Conservation (phyloP, 1,140 invertebrate genomes). For the Sycophila sp. region DNA sequence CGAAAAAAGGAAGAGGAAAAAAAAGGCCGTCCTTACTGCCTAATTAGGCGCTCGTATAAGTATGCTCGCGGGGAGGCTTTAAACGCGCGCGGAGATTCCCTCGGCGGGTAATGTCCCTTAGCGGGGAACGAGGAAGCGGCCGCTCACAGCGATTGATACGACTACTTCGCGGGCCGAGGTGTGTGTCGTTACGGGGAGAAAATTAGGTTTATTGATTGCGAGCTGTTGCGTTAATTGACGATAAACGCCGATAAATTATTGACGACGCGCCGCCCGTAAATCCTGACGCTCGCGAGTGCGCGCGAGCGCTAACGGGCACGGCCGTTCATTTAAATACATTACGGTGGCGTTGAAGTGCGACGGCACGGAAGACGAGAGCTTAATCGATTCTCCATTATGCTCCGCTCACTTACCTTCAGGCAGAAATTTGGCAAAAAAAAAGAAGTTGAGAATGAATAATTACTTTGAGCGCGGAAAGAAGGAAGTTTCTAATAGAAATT, state of each 20-base stretch:
- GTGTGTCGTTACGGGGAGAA: not conserved
- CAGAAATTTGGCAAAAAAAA: no score
- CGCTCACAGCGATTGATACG: not conserved
- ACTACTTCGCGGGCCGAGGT: not conserved
- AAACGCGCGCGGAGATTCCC: constrained; percentile 13
- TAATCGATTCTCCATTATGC: no score
- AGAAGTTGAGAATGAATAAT: no score
- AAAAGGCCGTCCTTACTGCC: constrained; percentile 4
- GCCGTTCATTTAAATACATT: no score
- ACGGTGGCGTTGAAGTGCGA: no score
- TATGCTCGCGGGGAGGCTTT: not conserved
- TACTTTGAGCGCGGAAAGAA: no score
- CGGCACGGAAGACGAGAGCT: no score
- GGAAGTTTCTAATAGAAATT: not conserved
- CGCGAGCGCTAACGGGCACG: no score
- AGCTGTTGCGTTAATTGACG: not conserved
- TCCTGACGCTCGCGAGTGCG: not conserved
- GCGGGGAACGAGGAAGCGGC: constrained; percentile 23
- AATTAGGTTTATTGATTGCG: constrained; percentile 21
- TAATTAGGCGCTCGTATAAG: constrained; percentile 23
- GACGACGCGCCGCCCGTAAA: not conserved
- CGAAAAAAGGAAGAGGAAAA: no score
- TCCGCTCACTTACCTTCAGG: no score
- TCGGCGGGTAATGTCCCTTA: constrained; percentile 12
- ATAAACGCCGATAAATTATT: constrained; percentile 6